Base-by-base conservation (phyloP, 2,797 vertebrate species). In the Crocodylus rhombifer region DNA sequence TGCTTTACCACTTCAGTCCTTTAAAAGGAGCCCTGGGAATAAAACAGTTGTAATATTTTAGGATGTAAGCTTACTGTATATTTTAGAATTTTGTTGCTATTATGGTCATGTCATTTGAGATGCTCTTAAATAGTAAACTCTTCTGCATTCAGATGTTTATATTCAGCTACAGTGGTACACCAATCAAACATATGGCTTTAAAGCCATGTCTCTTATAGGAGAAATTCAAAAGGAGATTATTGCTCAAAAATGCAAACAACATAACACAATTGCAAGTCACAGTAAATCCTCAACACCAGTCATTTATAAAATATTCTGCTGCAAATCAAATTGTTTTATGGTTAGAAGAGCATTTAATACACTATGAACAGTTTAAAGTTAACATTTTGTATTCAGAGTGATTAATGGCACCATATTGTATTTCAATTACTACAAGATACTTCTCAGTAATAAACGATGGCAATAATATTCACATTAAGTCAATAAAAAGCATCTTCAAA, bases 401-500 rank as follows among this genome's bases (percentile, higher is more conserved):
- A 98, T 98, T 97, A 98, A 98, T 97, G 95, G 91, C 83, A 97
- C 95, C 95, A 93, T 94, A 97, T 97, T 98, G 97, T 98, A 97
- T 98, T 98, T 98, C 97, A 98, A 97, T 98, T 98, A 98, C 97
- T 94, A 96, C 15, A 92, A 96, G 94, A 97, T 97, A 96, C 95
- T 97, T 97, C 95, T 78, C 88, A 1, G 0, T 97, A 98, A 98
- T 98, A 98, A 98, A 98, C 14, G 90, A 96, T 96, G 95, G 97
- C 96, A 98, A 98, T 98, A 98, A 98, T 97, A 97, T 96, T 97
- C 97, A 97, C 97, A 98, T 98, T 98, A 98, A 97, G 97, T 97
- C 97, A 97, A 98, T 98, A 98, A 98, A 97, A 97, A 95, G 97
- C 97, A 97, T 97, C 95, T 97, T 96, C 82, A 80, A 96, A 95